Percentiles rank a stretch among this genome's conserved stretches.
Conservation (phyloP, 2,113 vertebrate species). For the Saccopteryx bilineata region DNA sequence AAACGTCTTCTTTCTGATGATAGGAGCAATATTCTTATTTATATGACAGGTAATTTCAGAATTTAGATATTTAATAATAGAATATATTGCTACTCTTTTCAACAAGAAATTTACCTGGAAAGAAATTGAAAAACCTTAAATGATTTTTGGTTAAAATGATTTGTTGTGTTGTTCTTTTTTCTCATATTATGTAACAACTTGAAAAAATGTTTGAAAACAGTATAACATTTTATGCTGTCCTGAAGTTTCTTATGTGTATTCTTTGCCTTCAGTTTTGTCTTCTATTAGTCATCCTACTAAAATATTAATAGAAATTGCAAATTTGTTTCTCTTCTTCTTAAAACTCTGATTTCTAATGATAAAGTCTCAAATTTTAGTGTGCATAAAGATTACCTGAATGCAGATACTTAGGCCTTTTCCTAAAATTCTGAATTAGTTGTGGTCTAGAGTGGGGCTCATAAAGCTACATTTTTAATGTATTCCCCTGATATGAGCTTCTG, state of each 20-base stretch:
- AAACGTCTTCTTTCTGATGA: constrained; percentile 98
- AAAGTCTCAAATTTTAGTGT: not conserved
- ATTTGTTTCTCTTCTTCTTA: not conserved
- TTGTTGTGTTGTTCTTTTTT: constrained; percentile 4
- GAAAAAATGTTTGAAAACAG: not conserved
- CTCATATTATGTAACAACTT: not conserved
- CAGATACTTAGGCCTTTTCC: not conserved
- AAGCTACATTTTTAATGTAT: not conserved
- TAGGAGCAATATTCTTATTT: constrained; percentile 99
- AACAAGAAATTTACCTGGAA: not conserved
- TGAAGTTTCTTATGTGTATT: not conserved
- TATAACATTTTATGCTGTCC: not conserved
- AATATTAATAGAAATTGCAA: not conserved
- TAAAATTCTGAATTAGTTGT: constrained; percentile 23
- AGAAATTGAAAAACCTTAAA: constrained; percentile 3
- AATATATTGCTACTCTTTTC: not conserved
- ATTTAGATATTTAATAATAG: constrained; percentile 36
- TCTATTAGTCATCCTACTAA: not conserved
- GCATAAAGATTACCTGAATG: not conserved
- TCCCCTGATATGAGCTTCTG: not conserved
- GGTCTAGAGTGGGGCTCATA: not conserved
- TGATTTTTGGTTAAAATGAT: constrained; percentile 1
- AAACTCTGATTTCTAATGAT: constrained; percentile 24
- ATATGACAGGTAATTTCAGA: constrained; percentile 93
- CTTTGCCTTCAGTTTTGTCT: not conserved